Percentiles rank a stretch among this genome's conserved stretches.
phyloP scores from a whole-genome alignment of 2,888 invertebrate genomes.

The Mylabris sibirica region DNA sequence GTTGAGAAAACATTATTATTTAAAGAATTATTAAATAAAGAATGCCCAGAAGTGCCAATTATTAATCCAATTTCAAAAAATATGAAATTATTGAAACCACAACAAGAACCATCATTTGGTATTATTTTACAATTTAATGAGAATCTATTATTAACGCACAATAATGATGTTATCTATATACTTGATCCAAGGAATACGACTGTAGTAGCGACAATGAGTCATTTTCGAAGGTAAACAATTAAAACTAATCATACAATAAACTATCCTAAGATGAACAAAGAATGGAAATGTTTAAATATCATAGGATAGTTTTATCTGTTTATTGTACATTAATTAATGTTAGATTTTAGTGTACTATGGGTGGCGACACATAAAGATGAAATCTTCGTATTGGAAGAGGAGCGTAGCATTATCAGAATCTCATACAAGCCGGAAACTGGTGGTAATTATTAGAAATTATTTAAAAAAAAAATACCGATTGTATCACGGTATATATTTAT shows the following conservation, averaged over 20 bases:
- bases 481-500: no score
- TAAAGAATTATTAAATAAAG: conserved; percentile 64
- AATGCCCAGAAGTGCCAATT: conserved; percentile 70
- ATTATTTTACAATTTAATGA: conserved; percentile 73
- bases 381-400: conserved; percentile 84
- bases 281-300: no score
- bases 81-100: conserved; percentile 56
- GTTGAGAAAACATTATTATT: conserved; percentile 88
- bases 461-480: no score
- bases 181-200: conserved; percentile 75
- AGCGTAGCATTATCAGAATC: conserved; percentile 79
- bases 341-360: conserved; percentile 63
- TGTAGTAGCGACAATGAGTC: conserved; percentile 72
- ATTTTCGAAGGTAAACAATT: conserved; percentile 66
- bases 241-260: not conserved
- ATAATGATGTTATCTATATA: conserved; percentile 74
- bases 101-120: conserved; percentile 70
- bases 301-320: not conserved
- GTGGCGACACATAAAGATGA: conserved; percentile 74
- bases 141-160: conserved; percentile 77
- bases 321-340: conserved; percentile 14
- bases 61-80: conserved; percentile 71
- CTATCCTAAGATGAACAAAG: no score
- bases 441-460: conserved; percentile 31
- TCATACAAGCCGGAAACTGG: conserved; percentile 74